Evolutionary conservation across 1,140 invertebrate species (phyloP), one percentile per base, ranked within the genome.

Genomic region (Harlomillsia oculata): DNA sequence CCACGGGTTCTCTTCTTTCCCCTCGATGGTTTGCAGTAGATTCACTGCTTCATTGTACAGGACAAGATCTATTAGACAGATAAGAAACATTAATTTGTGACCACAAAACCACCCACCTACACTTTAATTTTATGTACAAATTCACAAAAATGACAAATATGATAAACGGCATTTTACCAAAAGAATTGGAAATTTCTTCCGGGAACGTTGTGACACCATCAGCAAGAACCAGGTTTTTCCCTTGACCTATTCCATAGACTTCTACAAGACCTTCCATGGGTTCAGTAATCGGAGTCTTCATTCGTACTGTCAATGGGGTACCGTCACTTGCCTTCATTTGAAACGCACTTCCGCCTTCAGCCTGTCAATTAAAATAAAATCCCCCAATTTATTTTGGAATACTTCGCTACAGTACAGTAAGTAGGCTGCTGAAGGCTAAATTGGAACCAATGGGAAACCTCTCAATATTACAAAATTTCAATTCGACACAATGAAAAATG

Each of bases 191-290:
- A 14, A 67, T 51, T 30, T 54, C 52, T 18, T 58, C 56, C 20
- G 65, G 64, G 51, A 68, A 65, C 4, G 39, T 49, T 14, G 66
- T 66, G 50, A 56, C 65, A 41, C 51, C 53, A 50, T 69, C 65
- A 37, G 61, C 67, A 13, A 66, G 11, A 11, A 68, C 40, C n/a
- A 62, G 39, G 37, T 59, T 66, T 34, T 64, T 66, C 1, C 63
- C 63, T 57, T 67, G 59, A 16, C 62, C 68, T 29, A 63, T 64
- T n/a, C 67, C 67, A 36, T 64, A 65, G n/a, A 69, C 62, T 62
- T 68, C 67, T 40, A 69, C 45, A 2, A 66, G 37, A 16, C 68
- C 68, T n/a, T 43, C 13, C 11, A 68, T 39, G 9, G 63, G 53
- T 44, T 68, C 67, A 11, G 44, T 44, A 8, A 67, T 52, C 5